Percentiles rank a stretch among this genome's conserved stretches.
Conservation (phyloP, 1,140 invertebrate species). For the Pseudomyrmex dendroicus region DNA sequence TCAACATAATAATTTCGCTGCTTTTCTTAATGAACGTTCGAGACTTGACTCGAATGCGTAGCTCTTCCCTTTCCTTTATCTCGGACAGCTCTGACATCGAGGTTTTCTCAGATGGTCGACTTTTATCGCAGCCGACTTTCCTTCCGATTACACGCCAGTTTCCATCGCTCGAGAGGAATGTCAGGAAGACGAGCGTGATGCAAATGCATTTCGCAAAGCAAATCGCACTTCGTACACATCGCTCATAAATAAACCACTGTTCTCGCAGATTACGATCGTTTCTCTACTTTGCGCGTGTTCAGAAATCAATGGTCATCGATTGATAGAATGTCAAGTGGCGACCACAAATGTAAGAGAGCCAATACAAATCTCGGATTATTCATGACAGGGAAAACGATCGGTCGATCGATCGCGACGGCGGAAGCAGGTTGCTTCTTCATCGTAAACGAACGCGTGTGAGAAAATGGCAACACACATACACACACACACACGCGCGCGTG, state of each 20-base stretch:
- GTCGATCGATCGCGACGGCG: conserved; percentile 15
- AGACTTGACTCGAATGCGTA: conserved; percentile 10
- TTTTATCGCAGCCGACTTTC: conserved; percentile 57
- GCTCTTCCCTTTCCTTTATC: no score
- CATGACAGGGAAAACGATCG: neutral
- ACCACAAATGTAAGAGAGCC: neutral
- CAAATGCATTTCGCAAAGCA: neutral
- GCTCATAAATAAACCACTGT: conserved; percentile 3
- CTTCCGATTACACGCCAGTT: conserved; percentile 13
- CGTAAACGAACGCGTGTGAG: conserved; percentile 5
- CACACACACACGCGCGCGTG: neutral
- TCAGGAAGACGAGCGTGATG: conserved; percentile 4
- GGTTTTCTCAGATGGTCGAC: conserved; percentile 11
- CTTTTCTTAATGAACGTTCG: neutral
- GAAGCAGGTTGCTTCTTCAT: conserved; percentile 18
- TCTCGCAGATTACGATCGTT: neutral
- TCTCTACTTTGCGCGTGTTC: neutral
- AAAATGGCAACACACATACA: neutral
- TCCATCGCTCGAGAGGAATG: neutral
- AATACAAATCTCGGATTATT: conserved; percentile 20
- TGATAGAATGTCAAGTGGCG: neutral
- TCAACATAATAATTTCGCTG: neutral
- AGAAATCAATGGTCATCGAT: neutral
- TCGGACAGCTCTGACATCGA: conserved; percentile 11
- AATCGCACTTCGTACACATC: no score